Percentiles rank a stretch among this genome's conserved stretches.
phyloP scores from a whole-genome alignment of 2,797 vertebrate genomes.

The Ctenopoma multispine region DNA sequence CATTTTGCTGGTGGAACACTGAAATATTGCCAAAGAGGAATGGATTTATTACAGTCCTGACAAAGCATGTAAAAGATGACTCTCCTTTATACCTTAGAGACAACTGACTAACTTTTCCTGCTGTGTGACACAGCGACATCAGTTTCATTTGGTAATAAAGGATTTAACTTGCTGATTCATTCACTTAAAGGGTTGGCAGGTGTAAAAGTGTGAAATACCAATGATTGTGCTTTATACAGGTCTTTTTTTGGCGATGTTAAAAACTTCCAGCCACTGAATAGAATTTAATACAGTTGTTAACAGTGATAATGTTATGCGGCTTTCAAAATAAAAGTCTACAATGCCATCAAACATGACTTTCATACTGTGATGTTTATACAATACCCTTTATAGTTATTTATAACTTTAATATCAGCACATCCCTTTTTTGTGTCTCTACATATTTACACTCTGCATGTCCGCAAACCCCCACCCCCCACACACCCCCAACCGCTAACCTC shows the following conservation, averaged over 20 bases:
- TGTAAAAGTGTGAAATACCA: not conserved
- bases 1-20: conserved; percentile 39
- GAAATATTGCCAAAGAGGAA: conserved; percentile 54
- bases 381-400: no score
- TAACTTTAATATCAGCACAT: conserved; percentile 14
- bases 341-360: conserved; percentile 19
- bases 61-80: conserved; percentile 40
- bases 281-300: not conserved
- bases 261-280: not conserved
- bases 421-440: conserved; percentile 27
- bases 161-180: not conserved
- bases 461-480: no score
- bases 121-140: not conserved
- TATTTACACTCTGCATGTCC: conserved; percentile 11
- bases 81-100: conserved; percentile 12
- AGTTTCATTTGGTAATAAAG: not conserved
- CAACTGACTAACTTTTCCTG: conserved; percentile 9
- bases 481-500: conserved; percentile 50
- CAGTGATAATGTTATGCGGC: not conserved
- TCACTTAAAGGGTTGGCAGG: not conserved
- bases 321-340: conserved; percentile 3
- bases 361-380: conserved; percentile 15
- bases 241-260: not conserved
- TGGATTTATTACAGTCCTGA: conserved; percentile 48
- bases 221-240: no score